phyloP scores from a whole-genome alignment of 2,113 vertebrate genomes.

The Mesoclemmys tuberculata region DNA sequence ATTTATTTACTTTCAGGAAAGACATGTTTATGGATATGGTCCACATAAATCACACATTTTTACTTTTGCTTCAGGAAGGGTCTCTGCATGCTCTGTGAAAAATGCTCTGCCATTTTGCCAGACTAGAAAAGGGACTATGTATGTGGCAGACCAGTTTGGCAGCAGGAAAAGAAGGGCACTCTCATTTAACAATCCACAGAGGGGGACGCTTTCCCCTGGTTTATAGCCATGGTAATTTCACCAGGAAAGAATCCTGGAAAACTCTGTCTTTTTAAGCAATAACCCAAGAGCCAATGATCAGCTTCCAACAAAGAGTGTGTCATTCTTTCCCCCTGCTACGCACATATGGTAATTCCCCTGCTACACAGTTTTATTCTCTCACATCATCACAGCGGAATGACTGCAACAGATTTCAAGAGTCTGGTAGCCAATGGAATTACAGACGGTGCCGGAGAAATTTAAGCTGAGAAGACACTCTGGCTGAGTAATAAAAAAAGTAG shows the following conservation, averaged over 20 bases:
- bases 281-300: background rate
- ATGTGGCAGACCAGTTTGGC: background rate
- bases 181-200: background rate
- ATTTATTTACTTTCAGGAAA: background rate
- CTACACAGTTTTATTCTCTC: constrained; percentile 14
- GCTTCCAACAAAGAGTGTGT: constrained; percentile 18
- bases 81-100: background rate
- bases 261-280: fast-evolving
- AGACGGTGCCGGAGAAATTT: background rate
- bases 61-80: background rate
- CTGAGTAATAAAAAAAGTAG: constrained; percentile 13
- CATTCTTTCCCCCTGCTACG: constrained; percentile 53
- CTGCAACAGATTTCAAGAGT: constrained; percentile 40
- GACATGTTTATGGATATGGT: background rate
- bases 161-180: background rate
- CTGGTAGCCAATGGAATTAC: background rate
- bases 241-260: constrained; percentile 36
- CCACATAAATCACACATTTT: background rate
- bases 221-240: background rate
- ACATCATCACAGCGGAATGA: constrained; percentile 39
- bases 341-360: constrained; percentile 43
- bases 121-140: background rate
- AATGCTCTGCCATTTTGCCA: background rate
- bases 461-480: constrained; percentile 21
- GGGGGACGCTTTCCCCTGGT: background rate